Conservation (phyloP, 2,888 invertebrate genomes). For the Cosmorhoe ocellata region DNA sequence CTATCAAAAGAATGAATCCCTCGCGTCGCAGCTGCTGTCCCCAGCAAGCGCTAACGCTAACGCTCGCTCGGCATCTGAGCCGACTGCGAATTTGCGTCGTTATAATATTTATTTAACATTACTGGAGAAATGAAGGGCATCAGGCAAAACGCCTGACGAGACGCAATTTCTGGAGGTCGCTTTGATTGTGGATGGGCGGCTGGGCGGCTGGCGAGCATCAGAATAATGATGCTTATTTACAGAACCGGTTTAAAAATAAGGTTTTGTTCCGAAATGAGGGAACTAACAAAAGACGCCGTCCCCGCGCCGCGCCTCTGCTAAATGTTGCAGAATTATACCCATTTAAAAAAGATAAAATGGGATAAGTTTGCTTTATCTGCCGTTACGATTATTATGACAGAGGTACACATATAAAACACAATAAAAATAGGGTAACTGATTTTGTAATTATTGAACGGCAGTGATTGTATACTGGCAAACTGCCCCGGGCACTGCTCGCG, state of each 20-base stretch:
- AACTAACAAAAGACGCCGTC: constrained; percentile 34
- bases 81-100: constrained; percentile 20
- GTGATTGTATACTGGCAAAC: constrained; percentile 10
- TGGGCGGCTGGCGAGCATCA: constrained; percentile 18
- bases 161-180: constrained; percentile 20
- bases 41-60: neutral
- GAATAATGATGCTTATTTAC: constrained; percentile 28
- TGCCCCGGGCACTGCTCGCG: constrained; percentile 12
- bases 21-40: constrained; percentile 25
- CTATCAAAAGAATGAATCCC: constrained; percentile 27
- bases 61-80: constrained; percentile 13
- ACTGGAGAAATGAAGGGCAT: constrained; percentile 17
- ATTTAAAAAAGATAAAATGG: constrained; percentile 22
- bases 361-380: constrained; percentile 8
- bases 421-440: constrained; percentile 17
- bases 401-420: neutral
- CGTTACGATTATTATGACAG: constrained; percentile 7
- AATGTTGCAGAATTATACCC: constrained; percentile 20
- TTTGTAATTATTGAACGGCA: constrained; percentile 23
- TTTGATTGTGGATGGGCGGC: constrained; percentile 15
- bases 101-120: constrained; percentile 24
- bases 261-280: constrained; percentile 36
- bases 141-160: constrained; percentile 7
- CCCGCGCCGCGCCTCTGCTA: constrained; percentile 1
- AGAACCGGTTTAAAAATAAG: constrained; percentile 33